A percentile compares a stretch with the other conserved stretches of the same genome.
Evolutionary conservation across 2,113 vertebrate species (phyloP).

Genomic region (Antigone vipio): DNA sequence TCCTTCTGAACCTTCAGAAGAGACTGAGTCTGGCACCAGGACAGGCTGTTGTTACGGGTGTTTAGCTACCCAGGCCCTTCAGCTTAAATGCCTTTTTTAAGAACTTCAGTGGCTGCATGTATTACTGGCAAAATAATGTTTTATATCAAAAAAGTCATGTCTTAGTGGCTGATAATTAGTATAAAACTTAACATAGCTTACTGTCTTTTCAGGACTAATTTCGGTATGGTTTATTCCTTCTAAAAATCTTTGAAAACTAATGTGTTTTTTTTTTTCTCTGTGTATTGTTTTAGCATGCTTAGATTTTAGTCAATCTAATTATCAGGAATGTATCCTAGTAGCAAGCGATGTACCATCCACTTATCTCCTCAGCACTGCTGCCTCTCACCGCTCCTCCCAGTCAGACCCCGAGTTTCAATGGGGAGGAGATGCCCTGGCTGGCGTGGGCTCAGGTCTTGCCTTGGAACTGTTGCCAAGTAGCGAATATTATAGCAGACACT

Average conservation of each 20-base stretch:
- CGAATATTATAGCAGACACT: not conserved
- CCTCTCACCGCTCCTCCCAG: not conserved
- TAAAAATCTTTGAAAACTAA: not conserved
- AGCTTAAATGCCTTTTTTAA: not conserved
- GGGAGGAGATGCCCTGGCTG: not conserved
- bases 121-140: not conserved
- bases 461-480: slow-evolving; percentile 2
- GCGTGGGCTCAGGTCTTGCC: not conserved
- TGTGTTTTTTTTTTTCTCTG: not conserved
- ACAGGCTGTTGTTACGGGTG: not conserved
- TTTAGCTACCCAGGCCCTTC: not conserved
- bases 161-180: not conserved
- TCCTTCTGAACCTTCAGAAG: not conserved
- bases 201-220: not conserved
- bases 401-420: not conserved
- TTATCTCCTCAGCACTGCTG: not conserved
- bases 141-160: not conserved
- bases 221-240: not conserved
- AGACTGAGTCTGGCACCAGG: not conserved
- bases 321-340: not conserved
- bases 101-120: not conserved
- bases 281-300: not conserved
- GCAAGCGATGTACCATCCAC: not conserved
- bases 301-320: not conserved
- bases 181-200: not conserved